Evolutionary conservation across 2,797 vertebrate genomes (phyloP).

Genomic region (Pseudomugil tenellus): DNA sequence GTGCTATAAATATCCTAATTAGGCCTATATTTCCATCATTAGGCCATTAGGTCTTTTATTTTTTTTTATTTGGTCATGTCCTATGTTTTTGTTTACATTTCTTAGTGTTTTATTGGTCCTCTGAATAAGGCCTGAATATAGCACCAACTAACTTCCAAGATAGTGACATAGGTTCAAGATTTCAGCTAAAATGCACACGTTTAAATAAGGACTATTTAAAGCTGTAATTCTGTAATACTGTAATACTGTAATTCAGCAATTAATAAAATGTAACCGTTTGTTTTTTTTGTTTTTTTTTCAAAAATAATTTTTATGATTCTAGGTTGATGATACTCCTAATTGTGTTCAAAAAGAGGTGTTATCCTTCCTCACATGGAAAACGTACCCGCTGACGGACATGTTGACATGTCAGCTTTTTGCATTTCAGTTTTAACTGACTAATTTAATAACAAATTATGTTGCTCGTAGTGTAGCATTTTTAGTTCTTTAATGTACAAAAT

Average conservation of each 20-base stretch:
- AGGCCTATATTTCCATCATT: slow-evolving; percentile 38
- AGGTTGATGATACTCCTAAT: too few species aligned
- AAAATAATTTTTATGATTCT: too few species aligned
- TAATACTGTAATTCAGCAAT: too few species aligned
- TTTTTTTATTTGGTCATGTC: slow-evolving; percentile 1
- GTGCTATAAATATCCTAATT: slow-evolving; percentile 42
- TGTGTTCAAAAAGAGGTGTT: too few species aligned
- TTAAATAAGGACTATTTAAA: too few species aligned
- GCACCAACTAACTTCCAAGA: too few species aligned
- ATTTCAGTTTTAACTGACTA: not conserved
- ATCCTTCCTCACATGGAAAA: not conserved
- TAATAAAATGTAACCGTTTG: too few species aligned
- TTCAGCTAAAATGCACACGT: too few species aligned
- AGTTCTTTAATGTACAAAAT: not conserved
- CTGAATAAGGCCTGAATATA: too few species aligned
- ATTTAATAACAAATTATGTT: not conserved
- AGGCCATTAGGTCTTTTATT: slow-evolving; percentile 21
- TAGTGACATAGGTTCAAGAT: too few species aligned
- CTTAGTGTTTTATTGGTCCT: not conserved
- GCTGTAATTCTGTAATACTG: too few species aligned
- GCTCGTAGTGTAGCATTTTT: not conserved
- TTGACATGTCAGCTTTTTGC: not conserved
- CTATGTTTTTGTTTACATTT: not conserved
- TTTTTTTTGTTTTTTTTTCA: too few species aligned
- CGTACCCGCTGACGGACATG: not conserved